These are phyloP conservation scores for Drosophila limbata DNA, from an alignment of 2,888 invertebrate genomes.

Conservation along the genomic window DNA sequence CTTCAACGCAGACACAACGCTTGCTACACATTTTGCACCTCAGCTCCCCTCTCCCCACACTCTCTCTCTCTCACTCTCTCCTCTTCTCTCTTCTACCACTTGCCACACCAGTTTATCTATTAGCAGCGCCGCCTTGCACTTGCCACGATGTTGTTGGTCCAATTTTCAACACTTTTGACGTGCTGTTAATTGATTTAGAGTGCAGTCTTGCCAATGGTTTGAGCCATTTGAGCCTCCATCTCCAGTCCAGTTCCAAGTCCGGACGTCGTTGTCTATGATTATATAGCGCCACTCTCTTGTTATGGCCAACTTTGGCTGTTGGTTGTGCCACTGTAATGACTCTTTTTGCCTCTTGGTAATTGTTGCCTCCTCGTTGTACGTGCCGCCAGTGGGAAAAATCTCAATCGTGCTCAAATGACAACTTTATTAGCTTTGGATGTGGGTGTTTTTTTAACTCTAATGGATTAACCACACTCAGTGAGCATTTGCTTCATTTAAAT, in stretches of 20 bases:
- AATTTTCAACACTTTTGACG: constrained; percentile 82
- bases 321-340: constrained; percentile 73
- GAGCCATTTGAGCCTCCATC: constrained; percentile 22
- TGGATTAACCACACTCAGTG: not conserved
- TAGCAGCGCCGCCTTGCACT: constrained; percentile 45
- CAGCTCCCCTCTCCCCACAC: constrained; percentile 17
- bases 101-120: constrained; percentile 50
- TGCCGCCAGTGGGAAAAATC: constrained; percentile 69
- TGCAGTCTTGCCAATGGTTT: constrained; percentile 55
- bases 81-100: not conserved
- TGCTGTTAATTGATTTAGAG: constrained; percentile 82
- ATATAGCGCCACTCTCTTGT: constrained; percentile 76
- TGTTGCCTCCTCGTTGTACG: constrained; percentile 67
- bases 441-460: constrained; percentile 25
- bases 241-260: constrained; percentile 17
- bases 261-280: constrained; percentile 66
- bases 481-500: not conserved
- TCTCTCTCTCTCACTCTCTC: constrained; percentile 4
- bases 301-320: constrained; percentile 69
- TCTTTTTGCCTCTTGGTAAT: constrained; percentile 61
- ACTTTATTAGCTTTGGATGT: constrained; percentile 69
- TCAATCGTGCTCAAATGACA: constrained; percentile 76
- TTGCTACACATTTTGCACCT: constrained; percentile 62
- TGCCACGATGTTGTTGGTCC: constrained; percentile 60
- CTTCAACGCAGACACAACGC: constrained; percentile 70